These are phyloP conservation scores for Dryobota labecula DNA, from an alignment of 2,888 invertebrate genomes.

Conservation along the genomic window DNA sequence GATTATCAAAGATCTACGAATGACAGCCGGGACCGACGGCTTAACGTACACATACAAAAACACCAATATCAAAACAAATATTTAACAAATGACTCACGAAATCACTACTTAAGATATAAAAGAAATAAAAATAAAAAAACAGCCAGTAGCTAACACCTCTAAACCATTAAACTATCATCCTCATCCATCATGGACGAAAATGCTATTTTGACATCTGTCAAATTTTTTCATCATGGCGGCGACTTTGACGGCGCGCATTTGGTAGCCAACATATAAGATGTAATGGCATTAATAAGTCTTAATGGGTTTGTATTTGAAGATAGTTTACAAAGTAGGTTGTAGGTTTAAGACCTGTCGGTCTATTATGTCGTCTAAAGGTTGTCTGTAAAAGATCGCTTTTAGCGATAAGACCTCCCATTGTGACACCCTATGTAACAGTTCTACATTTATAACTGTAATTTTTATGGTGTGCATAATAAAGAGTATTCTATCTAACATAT, in stretches of 20 bases:
- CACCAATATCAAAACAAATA: neutral
- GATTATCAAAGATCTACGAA: too few relatives aligned
- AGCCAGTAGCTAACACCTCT: conserved; percentile 43
- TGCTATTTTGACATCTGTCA: conserved; percentile 88
- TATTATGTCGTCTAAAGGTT: too few relatives aligned
- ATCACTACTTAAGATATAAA: conserved; percentile 13
- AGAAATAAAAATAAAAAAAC: conserved; percentile 36
- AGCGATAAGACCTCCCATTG: too few relatives aligned
- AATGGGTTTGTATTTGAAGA: conserved; percentile 40
- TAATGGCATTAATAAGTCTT: conserved; percentile 43
- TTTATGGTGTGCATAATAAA: too few relatives aligned
- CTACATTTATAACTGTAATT: too few relatives aligned
- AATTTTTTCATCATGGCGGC: conserved; percentile 71
- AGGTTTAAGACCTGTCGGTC: neutral
- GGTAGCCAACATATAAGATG: conserved; percentile 39
- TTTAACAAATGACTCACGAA: conserved; percentile 32
- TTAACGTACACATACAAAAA: too few relatives aligned
- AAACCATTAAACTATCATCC: conserved; percentile 48
- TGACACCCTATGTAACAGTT: too few relatives aligned
- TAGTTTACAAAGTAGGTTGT: neutral
- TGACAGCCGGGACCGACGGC: too few relatives aligned
- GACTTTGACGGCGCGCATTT: conserved; percentile 59
- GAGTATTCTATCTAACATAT: too few relatives aligned
- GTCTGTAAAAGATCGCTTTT: too few relatives aligned
- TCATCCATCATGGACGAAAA: conserved; percentile 67